Percentiles rank a stretch among this genome's conserved stretches.
Conservation (phyloP, 1,140 invertebrate species). For the Platorchestia sp. region DNA sequence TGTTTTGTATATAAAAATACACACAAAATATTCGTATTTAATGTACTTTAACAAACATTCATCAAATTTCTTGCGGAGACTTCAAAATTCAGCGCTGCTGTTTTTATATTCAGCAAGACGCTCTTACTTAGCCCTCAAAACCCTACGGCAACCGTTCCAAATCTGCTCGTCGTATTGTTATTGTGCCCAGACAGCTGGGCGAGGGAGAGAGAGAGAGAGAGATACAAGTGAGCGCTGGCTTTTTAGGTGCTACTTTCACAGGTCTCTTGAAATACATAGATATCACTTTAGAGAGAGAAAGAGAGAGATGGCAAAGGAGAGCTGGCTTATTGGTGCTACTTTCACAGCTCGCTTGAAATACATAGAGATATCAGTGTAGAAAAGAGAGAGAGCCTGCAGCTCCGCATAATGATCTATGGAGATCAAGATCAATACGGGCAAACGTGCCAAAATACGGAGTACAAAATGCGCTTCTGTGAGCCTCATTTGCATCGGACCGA, state of each 20-base stretch:
- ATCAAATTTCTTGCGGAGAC: no score
- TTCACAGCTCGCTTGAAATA: background rate
- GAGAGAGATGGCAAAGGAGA: background rate
- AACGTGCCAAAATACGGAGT: background rate
- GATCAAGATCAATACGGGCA: background rate
- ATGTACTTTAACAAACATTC: no score
- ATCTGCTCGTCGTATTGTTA: background rate
- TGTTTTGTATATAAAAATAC: no score
- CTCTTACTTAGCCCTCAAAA: background rate
- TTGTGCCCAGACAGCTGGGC: background rate
- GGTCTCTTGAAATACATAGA: background rate
- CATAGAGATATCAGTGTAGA: background rate
- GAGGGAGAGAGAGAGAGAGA: no score
- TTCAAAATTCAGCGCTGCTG: no score
- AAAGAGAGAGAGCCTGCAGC: background rate
- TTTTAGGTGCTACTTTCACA: background rate
- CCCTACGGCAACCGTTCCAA: background rate
- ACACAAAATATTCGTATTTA: no score
- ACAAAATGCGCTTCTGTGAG: background rate
- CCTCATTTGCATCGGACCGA: background rate
- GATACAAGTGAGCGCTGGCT: background rate
- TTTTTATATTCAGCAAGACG: background rate
- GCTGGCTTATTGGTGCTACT: background rate
- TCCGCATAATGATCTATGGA: background rate
- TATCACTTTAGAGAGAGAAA: no score